Evolutionary conservation across 2,888 invertebrate genomes (phyloP).

Genomic region (Lasioglossum malachurum): DNA sequence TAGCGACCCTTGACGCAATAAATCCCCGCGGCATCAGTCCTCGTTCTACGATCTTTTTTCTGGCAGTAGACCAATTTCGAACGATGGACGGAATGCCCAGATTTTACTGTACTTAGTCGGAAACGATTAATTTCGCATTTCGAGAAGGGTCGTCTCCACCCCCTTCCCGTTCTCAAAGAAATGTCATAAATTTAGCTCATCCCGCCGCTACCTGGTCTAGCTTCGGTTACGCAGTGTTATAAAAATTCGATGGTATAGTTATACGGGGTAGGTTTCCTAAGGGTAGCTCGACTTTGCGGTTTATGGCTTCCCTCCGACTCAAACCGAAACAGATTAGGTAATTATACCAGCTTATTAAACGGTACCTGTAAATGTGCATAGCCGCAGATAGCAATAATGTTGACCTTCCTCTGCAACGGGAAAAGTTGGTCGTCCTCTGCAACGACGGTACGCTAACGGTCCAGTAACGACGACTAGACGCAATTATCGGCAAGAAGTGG

Average conservation of each 20-base stretch:
- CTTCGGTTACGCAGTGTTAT: background rate
- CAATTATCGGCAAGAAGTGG: constrained; percentile 3
- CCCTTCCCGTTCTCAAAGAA: background rate
- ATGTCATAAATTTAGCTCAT: constrained; percentile 42
- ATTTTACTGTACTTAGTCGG: constrained; percentile 1
- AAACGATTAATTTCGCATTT: background rate
- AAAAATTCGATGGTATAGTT: background rate
- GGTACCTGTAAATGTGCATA: too few species aligned
- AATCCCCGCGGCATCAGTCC: background rate
- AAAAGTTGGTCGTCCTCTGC: background rate
- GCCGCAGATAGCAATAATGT: too few species aligned
- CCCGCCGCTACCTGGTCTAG: background rate
- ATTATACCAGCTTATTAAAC: too few species aligned
- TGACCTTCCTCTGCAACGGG: too few species aligned
- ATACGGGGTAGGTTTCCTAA: background rate
- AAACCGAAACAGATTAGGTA: constrained; percentile 8
- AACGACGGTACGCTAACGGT: background rate
- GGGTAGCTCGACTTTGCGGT: background rate
- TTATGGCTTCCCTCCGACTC: constrained; percentile 17
- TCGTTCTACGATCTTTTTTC: background rate
- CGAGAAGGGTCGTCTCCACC: constrained; percentile 31
- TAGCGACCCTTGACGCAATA: background rate
- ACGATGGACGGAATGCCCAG: background rate
- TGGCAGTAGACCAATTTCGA: background rate
- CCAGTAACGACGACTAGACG: too few species aligned